phyloP scores from a whole-genome alignment of 2,888 invertebrate genomes.

The Dichetophora obliterata region DNA sequence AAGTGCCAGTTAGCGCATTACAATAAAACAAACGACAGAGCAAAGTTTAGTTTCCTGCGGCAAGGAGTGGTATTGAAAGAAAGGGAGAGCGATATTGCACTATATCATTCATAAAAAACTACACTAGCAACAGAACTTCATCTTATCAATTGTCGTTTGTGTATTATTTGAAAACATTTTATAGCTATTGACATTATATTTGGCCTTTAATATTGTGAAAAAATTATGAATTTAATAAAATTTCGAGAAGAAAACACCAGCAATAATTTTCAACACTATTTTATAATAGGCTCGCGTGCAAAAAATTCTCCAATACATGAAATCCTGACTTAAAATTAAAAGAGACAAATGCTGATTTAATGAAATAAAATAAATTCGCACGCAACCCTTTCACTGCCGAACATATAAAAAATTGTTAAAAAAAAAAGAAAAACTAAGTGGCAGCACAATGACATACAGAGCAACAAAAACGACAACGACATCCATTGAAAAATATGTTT shows the following conservation, averaged over 20 bases:
- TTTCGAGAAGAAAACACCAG: not conserved
- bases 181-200: no score
- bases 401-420: not conserved
- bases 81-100: not conserved
- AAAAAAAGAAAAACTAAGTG: constrained; percentile 24
- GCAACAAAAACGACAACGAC: constrained; percentile 28
- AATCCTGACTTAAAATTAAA: not conserved
- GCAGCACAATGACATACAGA: constrained; percentile 41
- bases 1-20: not conserved
- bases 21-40: not conserved
- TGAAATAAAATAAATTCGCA: constrained; percentile 1
- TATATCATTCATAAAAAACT: not conserved
- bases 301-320: not conserved
- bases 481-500: not conserved
- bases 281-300: not conserved
- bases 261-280: constrained; percentile 7
- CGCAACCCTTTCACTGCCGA: constrained; percentile 22
- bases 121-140: not conserved
- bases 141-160: no score
- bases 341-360: not conserved
- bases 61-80: not conserved
- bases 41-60: not conserved
- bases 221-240: not conserved
- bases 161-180: no score
- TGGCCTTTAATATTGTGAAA: no score